Conservation (phyloP, 2,888 invertebrate genomes). For the Microctonus hyperodae region DNA sequence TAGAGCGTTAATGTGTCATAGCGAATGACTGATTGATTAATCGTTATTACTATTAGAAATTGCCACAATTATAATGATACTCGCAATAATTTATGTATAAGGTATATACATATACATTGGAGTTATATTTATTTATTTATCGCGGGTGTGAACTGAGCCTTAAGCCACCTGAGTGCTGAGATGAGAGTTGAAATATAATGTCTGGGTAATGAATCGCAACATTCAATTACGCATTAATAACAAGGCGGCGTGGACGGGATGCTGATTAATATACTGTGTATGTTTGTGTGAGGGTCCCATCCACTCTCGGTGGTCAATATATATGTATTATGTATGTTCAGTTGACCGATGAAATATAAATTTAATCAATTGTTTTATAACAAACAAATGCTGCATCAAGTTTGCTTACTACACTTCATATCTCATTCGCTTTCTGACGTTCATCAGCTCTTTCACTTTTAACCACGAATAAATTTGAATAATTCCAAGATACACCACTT, state of each 20-base stretch:
- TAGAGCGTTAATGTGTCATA: constrained; percentile 25
- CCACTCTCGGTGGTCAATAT: not conserved
- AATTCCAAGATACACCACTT: constrained; percentile 34
- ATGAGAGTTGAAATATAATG: constrained; percentile 43
- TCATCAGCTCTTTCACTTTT: constrained; percentile 21
- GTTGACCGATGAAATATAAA: not conserved
- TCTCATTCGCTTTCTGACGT: constrained; percentile 20
- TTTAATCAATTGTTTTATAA: constrained; percentile 27
- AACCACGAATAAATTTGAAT: constrained; percentile 37
- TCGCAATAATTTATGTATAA: not conserved
- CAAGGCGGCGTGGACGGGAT: constrained; percentile 44
- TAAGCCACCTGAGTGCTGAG: constrained; percentile 22
- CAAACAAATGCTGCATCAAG: constrained; percentile 26
- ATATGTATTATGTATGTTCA: not conserved
- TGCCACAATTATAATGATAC: not conserved
- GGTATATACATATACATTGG: not conserved
- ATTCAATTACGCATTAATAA: constrained; percentile 55
- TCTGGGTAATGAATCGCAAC: constrained; percentile 51
- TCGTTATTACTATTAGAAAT: constrained; percentile 6
- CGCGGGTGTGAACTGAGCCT: constrained; percentile 33
- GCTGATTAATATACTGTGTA: constrained; percentile 45
- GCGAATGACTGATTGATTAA: constrained; percentile 21
- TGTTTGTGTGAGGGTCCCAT: constrained; percentile 6
- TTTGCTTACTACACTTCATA: constrained; percentile 3
- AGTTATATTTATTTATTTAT: not conserved